Percentiles rank a stretch among this genome's conserved stretches.
Evolutionary conservation across 2,797 vertebrate species (phyloP).

Genomic region (Mormyrops boulengeri): DNA sequence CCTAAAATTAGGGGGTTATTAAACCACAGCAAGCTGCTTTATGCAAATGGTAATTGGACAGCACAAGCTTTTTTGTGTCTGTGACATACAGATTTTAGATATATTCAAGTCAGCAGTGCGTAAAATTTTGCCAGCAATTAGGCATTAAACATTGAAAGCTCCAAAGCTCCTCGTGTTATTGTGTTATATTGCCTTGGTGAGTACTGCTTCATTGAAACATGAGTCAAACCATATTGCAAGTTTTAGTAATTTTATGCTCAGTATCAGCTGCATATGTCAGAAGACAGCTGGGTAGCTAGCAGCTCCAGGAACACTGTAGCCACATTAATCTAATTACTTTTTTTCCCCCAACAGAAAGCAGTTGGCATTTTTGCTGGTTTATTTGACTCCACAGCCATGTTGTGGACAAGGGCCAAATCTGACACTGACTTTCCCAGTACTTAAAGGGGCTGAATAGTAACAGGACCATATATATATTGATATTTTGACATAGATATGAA

Average conservation of each 20-base stretch:
- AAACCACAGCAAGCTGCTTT: neutral
- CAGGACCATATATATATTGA: neutral
- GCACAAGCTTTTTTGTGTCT: neutral
- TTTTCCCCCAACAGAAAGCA: slow-evolving; percentile 2
- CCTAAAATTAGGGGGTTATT: neutral
- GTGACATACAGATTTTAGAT: neutral
- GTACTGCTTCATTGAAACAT: neutral
- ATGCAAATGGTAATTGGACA: neutral
- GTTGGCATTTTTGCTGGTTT: neutral
- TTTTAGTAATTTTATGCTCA: slow-evolving; percentile 1
- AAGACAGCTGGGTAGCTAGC: neutral
- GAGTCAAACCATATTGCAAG: neutral
- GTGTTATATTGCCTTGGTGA: neutral
- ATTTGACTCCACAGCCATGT: neutral
- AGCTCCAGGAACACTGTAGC: neutral
- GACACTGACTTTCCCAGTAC: neutral
- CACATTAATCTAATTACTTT: slow-evolving; percentile 5
- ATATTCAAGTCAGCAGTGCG: neutral
- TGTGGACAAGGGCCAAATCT: neutral
- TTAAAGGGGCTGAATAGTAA: neutral
- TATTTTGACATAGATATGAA: neutral
- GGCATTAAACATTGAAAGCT: neutral
- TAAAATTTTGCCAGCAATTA: neutral
- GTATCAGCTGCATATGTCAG: neutral
- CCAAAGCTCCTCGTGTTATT: neutral